Base-by-base conservation (phyloP, 2,113 vertebrate genomes). In the Tragelaphus scriptus region DNA sequence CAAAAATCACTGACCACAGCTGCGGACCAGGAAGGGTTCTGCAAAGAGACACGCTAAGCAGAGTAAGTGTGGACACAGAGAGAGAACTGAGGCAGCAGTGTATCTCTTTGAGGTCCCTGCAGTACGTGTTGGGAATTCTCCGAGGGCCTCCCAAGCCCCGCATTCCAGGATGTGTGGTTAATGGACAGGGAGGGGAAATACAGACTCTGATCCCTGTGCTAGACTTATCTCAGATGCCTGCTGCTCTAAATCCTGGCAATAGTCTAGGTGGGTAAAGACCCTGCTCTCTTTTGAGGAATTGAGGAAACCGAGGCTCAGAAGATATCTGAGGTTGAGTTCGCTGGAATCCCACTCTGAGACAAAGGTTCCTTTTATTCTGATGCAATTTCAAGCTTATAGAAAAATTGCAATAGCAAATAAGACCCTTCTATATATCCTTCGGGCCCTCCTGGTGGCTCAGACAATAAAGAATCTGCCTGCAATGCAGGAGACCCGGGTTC, bases 1-100 rank as follows among this genome's bases (percentile, higher is more conserved):
- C 97, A 97, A 98, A 98, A 99, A 98, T 99, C 97, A 6, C 98
- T 98, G 97, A 98, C 98, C 98, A 98, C 98, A 99, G 98, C 98
- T 99, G 85, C 97, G 85, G 96, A 92, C 94, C 1, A 77, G 58
- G 98, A 98, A 98, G 98, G 87, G 89, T 94, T 98, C 97, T 98
- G 97, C 97, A 97, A 98, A 98, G 51, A 94, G 85, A 56, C 26
- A 68, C 15, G 86, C 88, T 44, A 77, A 79, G 68, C 88, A 40
- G 13, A 47, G 30, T 0, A 26, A 92, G 47, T 0, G 0, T 4
- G 30, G 61, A 36, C 44, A 6, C 44, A 44, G 36, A 95, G 44
- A 86, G 87, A 65, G n/a, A 88, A 85, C 10, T 1, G 3, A 59
- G 79, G 91, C 56, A 68, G 28, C 6, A 11, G 28, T 0, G 9